These are phyloP conservation scores for Todus mexicanus DNA, from an alignment of 2,797 vertebrate genomes.

Conservation along the genomic window DNA sequence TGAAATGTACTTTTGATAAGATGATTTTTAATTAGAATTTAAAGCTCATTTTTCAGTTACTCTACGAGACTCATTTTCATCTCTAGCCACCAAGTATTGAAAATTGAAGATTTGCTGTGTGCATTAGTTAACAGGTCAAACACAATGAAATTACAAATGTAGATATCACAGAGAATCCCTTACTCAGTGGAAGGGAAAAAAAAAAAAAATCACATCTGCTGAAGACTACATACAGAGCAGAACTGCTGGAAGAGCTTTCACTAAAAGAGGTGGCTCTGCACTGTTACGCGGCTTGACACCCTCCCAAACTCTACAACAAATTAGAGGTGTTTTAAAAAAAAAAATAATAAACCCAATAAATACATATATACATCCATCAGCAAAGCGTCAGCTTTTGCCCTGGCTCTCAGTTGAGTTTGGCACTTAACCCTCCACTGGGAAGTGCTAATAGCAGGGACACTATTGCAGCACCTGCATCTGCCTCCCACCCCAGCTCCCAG, in stretches of 20 bases:
- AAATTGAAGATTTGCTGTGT: background rate
- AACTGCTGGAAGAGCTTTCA: background rate
- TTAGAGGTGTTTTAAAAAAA: background rate
- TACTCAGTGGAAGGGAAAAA: background rate
- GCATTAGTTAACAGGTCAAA: slow-evolving; percentile 13
- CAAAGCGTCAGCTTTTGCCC: background rate
- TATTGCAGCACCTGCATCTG: background rate
- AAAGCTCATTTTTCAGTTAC: slow-evolving; percentile 16
- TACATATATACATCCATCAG: background rate
- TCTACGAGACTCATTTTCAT: background rate
- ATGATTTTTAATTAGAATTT: slow-evolving; percentile 33
- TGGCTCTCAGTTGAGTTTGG: background rate
- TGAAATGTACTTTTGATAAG: slow-evolving; percentile 15
- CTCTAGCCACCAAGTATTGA: background rate
- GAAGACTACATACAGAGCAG: background rate
- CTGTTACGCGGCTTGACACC: background rate
- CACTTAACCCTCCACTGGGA: background rate
- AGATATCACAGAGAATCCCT: background rate
- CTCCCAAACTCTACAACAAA: background rate
- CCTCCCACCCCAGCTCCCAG: background rate
- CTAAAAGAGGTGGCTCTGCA: background rate
- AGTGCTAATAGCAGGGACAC: background rate
- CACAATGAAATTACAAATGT: background rate
- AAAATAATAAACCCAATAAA: background rate
- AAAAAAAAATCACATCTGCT: background rate